Conservation (phyloP, 2,888 invertebrate genomes). For the Apocheima hispidaria region DNA sequence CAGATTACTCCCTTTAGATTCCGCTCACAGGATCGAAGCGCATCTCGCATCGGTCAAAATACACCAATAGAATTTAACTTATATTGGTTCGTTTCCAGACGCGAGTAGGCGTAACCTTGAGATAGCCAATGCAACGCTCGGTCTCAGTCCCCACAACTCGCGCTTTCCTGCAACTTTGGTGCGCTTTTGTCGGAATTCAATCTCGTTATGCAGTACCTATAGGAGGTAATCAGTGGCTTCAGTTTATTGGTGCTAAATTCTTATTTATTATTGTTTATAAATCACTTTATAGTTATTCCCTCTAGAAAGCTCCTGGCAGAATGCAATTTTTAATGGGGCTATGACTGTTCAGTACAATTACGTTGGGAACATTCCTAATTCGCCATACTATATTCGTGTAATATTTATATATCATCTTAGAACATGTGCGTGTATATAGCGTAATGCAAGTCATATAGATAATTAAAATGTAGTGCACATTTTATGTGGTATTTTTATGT, state of each 20-base stretch:
- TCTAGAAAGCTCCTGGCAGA: conserved; percentile 26
- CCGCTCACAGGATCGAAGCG: too few species aligned
- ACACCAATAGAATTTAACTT: too few species aligned
- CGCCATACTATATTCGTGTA: conserved; percentile 24
- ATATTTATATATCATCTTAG: neutral
- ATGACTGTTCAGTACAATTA: conserved; percentile 47
- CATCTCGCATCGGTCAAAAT: too few species aligned
- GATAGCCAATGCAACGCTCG: too few species aligned
- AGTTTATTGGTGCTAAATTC: conserved; percentile 13
- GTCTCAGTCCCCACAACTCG: too few species aligned
- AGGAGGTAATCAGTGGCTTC: too few species aligned
- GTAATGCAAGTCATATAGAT: conserved; percentile 21
- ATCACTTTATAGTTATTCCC: conserved; percentile 8
- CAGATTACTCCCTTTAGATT: too few species aligned
- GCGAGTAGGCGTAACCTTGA: too few species aligned
- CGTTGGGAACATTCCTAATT: conserved; percentile 48
- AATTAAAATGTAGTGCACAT: conserved; percentile 31
- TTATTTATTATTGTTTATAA: neutral
- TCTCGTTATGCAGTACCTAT: too few species aligned
- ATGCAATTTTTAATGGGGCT: conserved; percentile 15
- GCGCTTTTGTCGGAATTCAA: too few species aligned
- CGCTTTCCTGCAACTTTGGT: too few species aligned
- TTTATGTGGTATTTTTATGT: conserved; percentile 17
- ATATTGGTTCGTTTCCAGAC: too few species aligned
- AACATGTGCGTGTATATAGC: conserved; percentile 31